Conservation (phyloP, 2,888 invertebrate genomes). For the Scaptomyza parva region DNA sequence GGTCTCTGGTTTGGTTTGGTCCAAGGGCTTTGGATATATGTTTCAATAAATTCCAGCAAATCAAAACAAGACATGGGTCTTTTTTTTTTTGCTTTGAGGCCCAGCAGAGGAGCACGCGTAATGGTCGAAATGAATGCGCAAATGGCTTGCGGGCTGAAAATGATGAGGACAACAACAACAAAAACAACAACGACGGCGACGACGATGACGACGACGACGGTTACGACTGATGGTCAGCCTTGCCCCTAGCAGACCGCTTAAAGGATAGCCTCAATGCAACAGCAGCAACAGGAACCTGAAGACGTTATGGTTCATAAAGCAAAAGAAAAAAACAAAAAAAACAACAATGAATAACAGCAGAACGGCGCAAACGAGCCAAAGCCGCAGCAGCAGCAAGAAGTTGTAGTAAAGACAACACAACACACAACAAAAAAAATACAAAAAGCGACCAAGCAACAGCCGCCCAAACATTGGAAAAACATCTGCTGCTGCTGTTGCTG, state of each 20-base stretch:
- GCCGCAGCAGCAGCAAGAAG: conserved; percentile 1
- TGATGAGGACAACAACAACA: conserved; percentile 32
- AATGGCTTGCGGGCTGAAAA: conserved; percentile 67
- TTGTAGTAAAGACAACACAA: conserved; percentile 9
- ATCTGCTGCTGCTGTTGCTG: conserved; percentile 68
- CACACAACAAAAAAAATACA: conserved; percentile 27
- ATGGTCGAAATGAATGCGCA: conserved; percentile 71
- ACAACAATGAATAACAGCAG: conserved; percentile 41
- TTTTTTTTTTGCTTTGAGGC: conserved; percentile 1
- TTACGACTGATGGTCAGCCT: conserved; percentile 48
- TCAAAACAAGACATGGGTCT: conserved; percentile 55
- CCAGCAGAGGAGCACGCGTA: conserved; percentile 56
- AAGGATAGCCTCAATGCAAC: conserved; percentile 39
- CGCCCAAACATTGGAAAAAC: conserved; percentile 79
- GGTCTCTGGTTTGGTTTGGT: no score
- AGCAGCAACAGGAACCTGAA: conserved; percentile 37
- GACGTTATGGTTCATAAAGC: conserved; percentile 80
- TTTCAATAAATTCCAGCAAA: conserved; percentile 77
- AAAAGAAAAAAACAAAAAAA: conserved; percentile 41
- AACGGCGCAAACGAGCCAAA: conserved; percentile 26
- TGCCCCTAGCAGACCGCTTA: conserved; percentile 64
- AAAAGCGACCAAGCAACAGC: conserved; percentile 61
- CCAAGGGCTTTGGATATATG: conserved; percentile 63
- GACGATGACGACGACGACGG: conserved; percentile 17
- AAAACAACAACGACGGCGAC: conserved; percentile 16